phyloP scores from a whole-genome alignment of 2,888 invertebrate species.

The Hedya salicella region DNA sequence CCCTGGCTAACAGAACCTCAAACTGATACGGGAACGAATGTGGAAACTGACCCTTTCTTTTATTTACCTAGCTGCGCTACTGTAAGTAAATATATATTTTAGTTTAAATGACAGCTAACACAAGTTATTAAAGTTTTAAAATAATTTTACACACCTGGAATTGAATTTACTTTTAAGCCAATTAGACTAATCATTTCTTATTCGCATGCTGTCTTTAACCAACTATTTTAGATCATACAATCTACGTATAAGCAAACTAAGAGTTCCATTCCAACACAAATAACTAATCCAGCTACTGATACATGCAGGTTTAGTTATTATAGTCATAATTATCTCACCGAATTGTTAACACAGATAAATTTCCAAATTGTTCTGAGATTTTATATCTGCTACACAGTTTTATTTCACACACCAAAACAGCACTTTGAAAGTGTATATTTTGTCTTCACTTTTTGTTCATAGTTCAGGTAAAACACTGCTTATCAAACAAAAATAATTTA shows the following conservation, averaged over 20 bases:
- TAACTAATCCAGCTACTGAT: conserved; percentile 10
- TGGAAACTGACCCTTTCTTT: too few species aligned
- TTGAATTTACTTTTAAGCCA: not conserved
- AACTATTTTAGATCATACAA: not conserved
- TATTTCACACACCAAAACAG: not conserved
- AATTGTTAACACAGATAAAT: conserved; percentile 5
- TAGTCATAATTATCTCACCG: conserved; percentile 11
- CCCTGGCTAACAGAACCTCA: too few species aligned
- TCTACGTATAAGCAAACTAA: conserved; percentile 1
- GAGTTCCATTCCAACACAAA: not conserved
- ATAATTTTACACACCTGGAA: not conserved
- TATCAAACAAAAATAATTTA: not conserved
- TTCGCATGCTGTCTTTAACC: not conserved
- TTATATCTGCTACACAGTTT: not conserved
- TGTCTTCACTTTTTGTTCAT: conserved; percentile 1
- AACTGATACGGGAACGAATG: too few species aligned
- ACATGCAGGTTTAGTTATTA: conserved; percentile 10
- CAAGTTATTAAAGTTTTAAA: too few species aligned
- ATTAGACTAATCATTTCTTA: too few species aligned
- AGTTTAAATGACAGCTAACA: too few species aligned
- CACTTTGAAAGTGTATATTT: conserved; percentile 9
- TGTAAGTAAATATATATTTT: too few species aligned
- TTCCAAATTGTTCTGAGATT: conserved; percentile 1
- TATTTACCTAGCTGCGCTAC: too few species aligned
- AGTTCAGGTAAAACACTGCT: not conserved